These are phyloP conservation scores for Crotalus helleri DNA, from an alignment of 2,113 vertebrate genomes.

Conservation along the genomic window DNA sequence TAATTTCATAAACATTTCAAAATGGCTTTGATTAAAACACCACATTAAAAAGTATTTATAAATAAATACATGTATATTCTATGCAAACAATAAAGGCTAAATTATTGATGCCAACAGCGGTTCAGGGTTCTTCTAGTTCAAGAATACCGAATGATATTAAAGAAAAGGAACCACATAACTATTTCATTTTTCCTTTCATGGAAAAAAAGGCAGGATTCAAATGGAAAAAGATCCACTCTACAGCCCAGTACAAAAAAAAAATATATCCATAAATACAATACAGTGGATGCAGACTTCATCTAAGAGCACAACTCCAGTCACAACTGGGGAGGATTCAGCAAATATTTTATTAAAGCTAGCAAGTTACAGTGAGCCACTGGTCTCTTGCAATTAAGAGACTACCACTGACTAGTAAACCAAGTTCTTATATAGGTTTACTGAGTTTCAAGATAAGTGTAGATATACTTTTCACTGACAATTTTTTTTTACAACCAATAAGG, in stretches of 20 bases:
- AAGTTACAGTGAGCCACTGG: not conserved
- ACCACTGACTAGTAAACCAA: not conserved
- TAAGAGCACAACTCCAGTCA: too few species aligned
- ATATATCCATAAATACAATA: too few species aligned
- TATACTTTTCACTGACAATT: not conserved
- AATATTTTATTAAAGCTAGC: too few species aligned
- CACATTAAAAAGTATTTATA: not conserved
- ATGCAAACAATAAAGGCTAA: not conserved
- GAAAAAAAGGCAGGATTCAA: too few species aligned
- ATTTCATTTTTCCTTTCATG: too few species aligned
- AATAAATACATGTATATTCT: not conserved
- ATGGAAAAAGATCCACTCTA: too few species aligned
- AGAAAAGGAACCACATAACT: too few species aligned
- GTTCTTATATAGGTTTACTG: not conserved
- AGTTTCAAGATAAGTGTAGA: not conserved
- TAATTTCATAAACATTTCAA: not conserved
- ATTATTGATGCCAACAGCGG: not conserved
- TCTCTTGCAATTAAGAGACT: not conserved
- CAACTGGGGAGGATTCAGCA: too few species aligned
- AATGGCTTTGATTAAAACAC: not conserved
- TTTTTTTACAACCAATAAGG: not conserved
- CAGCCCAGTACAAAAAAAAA: too few species aligned
- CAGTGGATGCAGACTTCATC: too few species aligned
- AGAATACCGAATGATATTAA: too few species aligned
- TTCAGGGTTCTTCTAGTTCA: too few species aligned